Base-by-base conservation (phyloP, 2,113 vertebrate species). In the Callospermophilus lateralis region DNA sequence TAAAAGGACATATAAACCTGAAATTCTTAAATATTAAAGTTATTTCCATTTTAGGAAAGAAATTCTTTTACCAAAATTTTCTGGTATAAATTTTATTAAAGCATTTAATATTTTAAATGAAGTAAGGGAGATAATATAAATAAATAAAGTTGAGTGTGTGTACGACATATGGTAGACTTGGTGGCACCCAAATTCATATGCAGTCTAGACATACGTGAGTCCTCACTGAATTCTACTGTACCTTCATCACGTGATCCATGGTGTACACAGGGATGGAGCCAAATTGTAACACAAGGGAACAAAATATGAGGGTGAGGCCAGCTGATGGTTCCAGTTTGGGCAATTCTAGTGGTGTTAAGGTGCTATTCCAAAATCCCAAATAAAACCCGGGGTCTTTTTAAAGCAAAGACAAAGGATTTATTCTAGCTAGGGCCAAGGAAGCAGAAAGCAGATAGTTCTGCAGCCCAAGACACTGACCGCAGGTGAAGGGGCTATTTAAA, bases 1-100 rank as follows among this genome's bases (percentile, higher is more conserved):
- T 73, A 78, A 42, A 83, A 78, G n/a, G 48, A 22, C 19, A 51
- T 39, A 34, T 15, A 90, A 87, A n/a, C 26, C 28, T 45, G 61
- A 95, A 67, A 4, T 9, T 76, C 73, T 77, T 86, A 89, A 86
- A 89, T 92, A 61, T 68, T 87, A 28, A 94, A 85, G 22, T 67
- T 30, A 73, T 90, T 83, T 93, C 32, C 28, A 77, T 77, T 76
- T 95, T 78, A 72, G 28, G 80, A 87, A 76, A 93, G 84, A 92
- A 92, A 78, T 42, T 22, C 16, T 83, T 95, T 94, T 39, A 32
- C 37, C 67, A 65, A 79, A 87, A 74, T 16, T 1, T 67, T 61
- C 55, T 78, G 85, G 51, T 45, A 83, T 42, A 65, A 53, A 68
- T 86, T 83, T 93, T 95, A 58, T 86, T 76, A 94, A 79, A 84